These are phyloP conservation scores for Otolemur garnettii DNA, from an alignment of 2,113 vertebrate genomes.

Conservation along the genomic window DNA sequence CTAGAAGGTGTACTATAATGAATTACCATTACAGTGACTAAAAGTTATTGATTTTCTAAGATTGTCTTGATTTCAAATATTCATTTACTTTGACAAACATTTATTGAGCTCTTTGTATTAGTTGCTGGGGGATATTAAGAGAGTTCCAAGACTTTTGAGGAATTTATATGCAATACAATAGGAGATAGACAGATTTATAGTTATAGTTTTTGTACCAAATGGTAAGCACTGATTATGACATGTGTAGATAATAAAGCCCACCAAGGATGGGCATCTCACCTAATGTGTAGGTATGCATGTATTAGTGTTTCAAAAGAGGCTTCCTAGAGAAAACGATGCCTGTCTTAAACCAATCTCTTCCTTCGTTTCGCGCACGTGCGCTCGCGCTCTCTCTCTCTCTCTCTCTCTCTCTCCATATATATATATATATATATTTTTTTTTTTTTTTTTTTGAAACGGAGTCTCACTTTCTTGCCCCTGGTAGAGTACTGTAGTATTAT, in stretches of 20 bases:
- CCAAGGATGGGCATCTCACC: not conserved
- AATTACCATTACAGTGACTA: not conserved
- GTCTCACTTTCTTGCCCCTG: too few relatives aligned
- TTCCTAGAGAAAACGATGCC: not conserved
- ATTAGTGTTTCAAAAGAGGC: not conserved
- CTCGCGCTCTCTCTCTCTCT: too few relatives aligned
- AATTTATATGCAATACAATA: not conserved
- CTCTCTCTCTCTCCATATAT: too few relatives aligned
- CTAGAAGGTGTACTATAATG: not conserved
- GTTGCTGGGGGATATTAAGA: not conserved
- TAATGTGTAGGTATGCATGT: not conserved
- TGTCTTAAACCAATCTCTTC: not conserved
- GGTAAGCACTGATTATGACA: not conserved
- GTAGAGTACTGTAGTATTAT: too few relatives aligned
- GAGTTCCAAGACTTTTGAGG: not conserved
- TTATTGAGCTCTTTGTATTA: not conserved
- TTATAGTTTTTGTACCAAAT: not conserved
- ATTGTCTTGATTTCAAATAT: constrained; percentile 9
- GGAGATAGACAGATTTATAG: not conserved
- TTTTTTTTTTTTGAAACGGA: too few relatives aligned
- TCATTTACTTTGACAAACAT: not conserved
- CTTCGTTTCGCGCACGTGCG: too few relatives aligned
- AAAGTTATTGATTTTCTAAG: not conserved
- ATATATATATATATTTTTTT: too few relatives aligned
- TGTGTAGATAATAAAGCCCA: not conserved